phyloP scores from a whole-genome alignment of 2,888 invertebrate species.

The Amphiduros pacificus region DNA sequence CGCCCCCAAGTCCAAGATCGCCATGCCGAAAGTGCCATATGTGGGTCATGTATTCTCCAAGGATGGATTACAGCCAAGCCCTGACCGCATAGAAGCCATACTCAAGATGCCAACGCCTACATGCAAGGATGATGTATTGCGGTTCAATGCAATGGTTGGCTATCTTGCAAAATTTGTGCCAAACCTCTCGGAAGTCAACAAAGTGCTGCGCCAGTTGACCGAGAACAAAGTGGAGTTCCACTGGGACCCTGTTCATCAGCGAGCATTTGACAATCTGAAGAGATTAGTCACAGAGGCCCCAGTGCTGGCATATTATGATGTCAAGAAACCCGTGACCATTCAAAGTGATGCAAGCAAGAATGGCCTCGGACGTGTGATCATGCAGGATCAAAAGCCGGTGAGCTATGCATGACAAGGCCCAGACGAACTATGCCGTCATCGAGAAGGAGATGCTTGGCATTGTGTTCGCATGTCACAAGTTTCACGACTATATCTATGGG shows the following conservation, averaged over 20 bases:
- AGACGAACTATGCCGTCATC: constrained; percentile 14
- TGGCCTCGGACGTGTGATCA: constrained; percentile 14
- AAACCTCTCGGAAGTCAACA: not conserved
- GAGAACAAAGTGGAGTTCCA: not conserved
- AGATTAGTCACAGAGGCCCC: not conserved
- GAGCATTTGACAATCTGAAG: not conserved
- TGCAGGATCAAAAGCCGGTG: constrained; percentile 23
- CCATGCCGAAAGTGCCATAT: not conserved
- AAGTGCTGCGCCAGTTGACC: not conserved
- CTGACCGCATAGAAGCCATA: not conserved
- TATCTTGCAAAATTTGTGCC: not conserved
- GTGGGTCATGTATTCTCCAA: not conserved
- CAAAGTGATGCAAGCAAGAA: not conserved
- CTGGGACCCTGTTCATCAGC: not conserved
- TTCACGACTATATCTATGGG: constrained; percentile 14
- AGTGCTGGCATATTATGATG: constrained; percentile 17
- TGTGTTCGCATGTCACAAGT: constrained; percentile 1
- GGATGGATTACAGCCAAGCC: not conserved
- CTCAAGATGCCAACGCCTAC: not conserved
- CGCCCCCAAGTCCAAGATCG: not conserved
- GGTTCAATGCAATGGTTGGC: not conserved
- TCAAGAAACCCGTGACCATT: constrained; percentile 4
- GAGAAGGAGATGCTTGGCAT: constrained; percentile 1
- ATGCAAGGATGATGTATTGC: not conserved
- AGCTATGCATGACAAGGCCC: too few relatives aligned